A percentile compares a stretch with the other conserved stretches of the same genome.
phyloP scores from a whole-genome alignment of 2,888 invertebrate genomes.

The Tortrix viridana region DNA sequence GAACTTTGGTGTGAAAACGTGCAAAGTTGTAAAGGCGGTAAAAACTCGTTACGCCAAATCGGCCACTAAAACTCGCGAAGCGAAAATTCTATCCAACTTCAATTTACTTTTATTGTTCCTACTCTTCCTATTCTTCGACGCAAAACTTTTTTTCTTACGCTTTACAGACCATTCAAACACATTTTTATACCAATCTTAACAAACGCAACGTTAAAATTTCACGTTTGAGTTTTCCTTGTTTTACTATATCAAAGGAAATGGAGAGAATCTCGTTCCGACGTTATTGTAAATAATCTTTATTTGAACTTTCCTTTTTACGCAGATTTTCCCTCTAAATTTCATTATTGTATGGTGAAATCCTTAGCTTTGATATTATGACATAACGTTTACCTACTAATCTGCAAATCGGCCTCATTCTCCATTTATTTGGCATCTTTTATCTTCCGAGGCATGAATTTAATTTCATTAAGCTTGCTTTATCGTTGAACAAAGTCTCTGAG shows the following conservation, averaged over 20 bases:
- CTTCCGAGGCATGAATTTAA: conserved; percentile 18
- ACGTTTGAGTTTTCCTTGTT: conserved; percentile 59
- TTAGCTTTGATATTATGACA: conserved; percentile 31
- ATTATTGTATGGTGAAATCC: conserved; percentile 31
- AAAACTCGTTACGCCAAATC: conserved; percentile 82
- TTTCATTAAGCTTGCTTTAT: conserved; percentile 23
- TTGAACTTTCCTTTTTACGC: conserved; percentile 34
- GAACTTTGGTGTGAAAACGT: conserved; percentile 65
- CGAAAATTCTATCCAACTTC: conserved; percentile 83
- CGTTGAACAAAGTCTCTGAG: conserved; percentile 4
- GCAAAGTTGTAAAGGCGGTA: conserved; percentile 79
- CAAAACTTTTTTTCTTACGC: conserved; percentile 65
- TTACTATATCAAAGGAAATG: conserved; percentile 62
- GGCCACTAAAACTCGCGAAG: conserved; percentile 82
- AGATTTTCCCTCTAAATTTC: conserved; percentile 35
- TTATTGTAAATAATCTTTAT: conserved; percentile 37
- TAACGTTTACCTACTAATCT: conserved; percentile 28
- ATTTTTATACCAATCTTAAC: conserved; percentile 69
- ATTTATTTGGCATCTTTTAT: conserved; percentile 28
- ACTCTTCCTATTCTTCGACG: conserved; percentile 69
- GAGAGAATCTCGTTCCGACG: conserved; percentile 51
- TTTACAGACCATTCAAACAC: conserved; percentile 68
- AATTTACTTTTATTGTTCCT: conserved; percentile 83
- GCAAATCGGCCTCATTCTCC: conserved; percentile 22
- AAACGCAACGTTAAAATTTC: conserved; percentile 65